These are phyloP conservation scores for Phlogophora meticulosa DNA, from an alignment of 2,888 invertebrate genomes.

Conservation along the genomic window DNA sequence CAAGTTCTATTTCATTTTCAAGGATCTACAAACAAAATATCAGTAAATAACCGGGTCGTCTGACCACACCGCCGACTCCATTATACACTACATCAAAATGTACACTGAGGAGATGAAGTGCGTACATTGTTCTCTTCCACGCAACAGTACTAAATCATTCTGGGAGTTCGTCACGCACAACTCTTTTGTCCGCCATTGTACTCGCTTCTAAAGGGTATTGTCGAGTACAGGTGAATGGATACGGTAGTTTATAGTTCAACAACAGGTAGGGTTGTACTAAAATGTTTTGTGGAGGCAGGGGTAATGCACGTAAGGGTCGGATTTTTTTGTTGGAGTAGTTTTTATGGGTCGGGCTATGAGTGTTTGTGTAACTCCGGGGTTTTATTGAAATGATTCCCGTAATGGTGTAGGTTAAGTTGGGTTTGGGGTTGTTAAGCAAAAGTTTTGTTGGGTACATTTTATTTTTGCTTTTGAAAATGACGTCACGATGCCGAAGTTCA, in stretches of 20 bases:
- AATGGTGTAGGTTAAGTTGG: conserved; percentile 33
- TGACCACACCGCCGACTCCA: conserved; percentile 51
- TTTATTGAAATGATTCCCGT: conserved; percentile 43
- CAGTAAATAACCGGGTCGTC: conserved; percentile 25
- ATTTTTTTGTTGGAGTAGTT: conserved; percentile 56
- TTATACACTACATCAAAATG: conserved; percentile 54
- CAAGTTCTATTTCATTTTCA: neutral
- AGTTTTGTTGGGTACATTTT: neutral
- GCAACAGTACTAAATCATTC: conserved; percentile 70
- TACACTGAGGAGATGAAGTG: conserved; percentile 58
- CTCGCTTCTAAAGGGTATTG: conserved; percentile 60
- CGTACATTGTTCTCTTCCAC: conserved; percentile 67
- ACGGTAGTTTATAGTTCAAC: conserved; percentile 62
- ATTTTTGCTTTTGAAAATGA: too few relatives aligned
- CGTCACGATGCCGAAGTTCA: too few relatives aligned
- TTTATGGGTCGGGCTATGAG: conserved; percentile 46
- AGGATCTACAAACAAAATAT: conserved; percentile 13
- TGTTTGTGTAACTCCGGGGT: conserved; percentile 53
- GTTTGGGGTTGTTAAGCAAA: conserved; percentile 10
- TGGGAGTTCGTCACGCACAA: conserved; percentile 70
- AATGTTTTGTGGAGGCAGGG: conserved; percentile 51
- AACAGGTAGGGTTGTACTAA: conserved; percentile 57
- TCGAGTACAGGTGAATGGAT: conserved; percentile 60
- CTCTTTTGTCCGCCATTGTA: conserved; percentile 72
- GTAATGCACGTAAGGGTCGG: conserved; percentile 45